Evolutionary conservation across 2,888 invertebrate species (phyloP), one percentile per base, ranked within the genome.

Genomic region (Drosophila cognata): DNA sequence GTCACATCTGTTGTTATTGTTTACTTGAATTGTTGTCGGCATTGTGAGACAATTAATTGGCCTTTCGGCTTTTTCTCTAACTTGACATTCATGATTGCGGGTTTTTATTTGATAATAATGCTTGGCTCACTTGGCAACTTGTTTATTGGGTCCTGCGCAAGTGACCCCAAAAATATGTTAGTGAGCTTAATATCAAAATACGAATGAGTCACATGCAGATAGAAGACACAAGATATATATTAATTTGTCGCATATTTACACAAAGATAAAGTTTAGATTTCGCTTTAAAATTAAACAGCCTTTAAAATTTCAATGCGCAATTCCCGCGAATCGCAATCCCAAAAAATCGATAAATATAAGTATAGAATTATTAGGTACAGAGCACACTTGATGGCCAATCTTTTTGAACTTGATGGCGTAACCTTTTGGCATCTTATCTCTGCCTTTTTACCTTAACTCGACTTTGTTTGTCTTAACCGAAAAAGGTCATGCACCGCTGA

Each of bases 401-500:
- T 55, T 50, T 50, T 25, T 13, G 36, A 65, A 28, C 55, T 57
- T 51, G 52, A 51, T 13, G 58, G 35, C 38, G 35, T 61, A 64
- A 80, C 71, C 64, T 76, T 59, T 65, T 56, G 48, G 38, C 55
- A 25, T 43, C 31, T 60, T 41, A 10, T 60, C 16, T 43, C 11
- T 16, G 35, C 53, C n/a, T 29, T 48, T 58, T 53, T 57, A 52
- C 25, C n/a, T 46, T 57, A 13, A 28, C 48, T 56, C 52, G 41
- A 38, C 53, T 57, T 71, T 46, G 70, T 66, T 71, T 56, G 65
- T 36, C 25, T 43, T 56, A 73, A 36, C 38, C 28, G 16, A 62
- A 78, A 78, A 81, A 82, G 68, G 70, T 82, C 79, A 74, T 65
- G 68, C 62, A 55, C 67, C 66, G 62, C 29, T 41, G 60, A 25